Evolutionary conservation across 2,797 vertebrate species (phyloP).

Genomic region (Acipenser transmontanus): DNA sequence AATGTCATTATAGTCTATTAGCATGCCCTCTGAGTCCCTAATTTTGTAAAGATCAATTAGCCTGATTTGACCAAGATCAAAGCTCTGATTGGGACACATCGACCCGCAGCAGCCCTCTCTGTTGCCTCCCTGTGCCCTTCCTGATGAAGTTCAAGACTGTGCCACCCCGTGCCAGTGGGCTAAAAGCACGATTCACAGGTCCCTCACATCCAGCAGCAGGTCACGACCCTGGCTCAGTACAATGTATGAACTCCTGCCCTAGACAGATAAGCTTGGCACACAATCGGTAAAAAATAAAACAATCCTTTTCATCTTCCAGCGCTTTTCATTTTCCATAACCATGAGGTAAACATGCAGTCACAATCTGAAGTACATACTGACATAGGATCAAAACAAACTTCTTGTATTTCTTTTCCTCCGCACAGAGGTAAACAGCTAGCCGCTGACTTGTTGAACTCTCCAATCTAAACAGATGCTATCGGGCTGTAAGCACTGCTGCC

Average conservation of each 20-base stretch:
- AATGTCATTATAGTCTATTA: too few relatives aligned
- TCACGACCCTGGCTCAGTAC: background rate
- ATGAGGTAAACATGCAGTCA: background rate
- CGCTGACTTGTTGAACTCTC: background rate
- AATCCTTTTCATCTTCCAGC: background rate
- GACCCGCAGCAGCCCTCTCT: too few relatives aligned
- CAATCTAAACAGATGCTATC: conserved; percentile 2
- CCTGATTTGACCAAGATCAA: too few relatives aligned
- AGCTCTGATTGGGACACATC: too few relatives aligned
- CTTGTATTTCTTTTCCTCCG: background rate
- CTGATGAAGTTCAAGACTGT: too few relatives aligned
- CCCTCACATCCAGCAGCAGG: too few relatives aligned
- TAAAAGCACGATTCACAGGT: background rate
- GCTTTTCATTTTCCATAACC: background rate
- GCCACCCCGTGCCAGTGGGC: background rate
- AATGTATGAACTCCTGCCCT: background rate
- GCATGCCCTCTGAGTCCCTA: too few relatives aligned
- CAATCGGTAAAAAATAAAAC: background rate
- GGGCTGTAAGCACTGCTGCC: background rate
- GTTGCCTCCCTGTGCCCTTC: too few relatives aligned
- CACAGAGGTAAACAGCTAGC: background rate
- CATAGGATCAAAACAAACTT: background rate
- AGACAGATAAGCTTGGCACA: background rate
- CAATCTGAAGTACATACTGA: background rate
- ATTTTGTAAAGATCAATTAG: too few relatives aligned